Base-by-base conservation (phyloP, 1,140 invertebrate species). In the Anagrus nilaparvatae region DNA sequence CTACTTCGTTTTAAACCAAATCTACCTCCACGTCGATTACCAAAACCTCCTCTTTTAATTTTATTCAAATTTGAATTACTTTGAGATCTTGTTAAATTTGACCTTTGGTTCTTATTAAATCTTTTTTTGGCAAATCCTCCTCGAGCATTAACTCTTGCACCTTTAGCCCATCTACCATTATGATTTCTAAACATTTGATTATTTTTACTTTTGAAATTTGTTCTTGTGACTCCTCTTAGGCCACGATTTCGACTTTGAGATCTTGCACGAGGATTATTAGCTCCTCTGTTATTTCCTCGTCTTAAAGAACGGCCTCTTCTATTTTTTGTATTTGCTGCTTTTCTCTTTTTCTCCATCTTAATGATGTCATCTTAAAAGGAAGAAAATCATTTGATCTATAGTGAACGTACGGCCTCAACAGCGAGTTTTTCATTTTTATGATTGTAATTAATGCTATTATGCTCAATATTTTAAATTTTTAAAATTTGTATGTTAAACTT, bases 311-410 rank as follows among this genome's bases (percentile, higher is more conserved):
- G 43, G 19, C 42, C 49, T 8, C 20, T 35, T n/a, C 39, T 41
- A 12, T 23, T n/a, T 34, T 60, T 62, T 43, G 52, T 51, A 48
- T 50, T 58, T 17, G 43, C 47, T 3, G 43, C 35, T 43, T 65
- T 65, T 60, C 61, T 69, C 59, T 65, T 67, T 63, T 62, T 69
- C 49, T 65, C 63, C 63, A 69, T 59, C 55, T 65, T 67, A 56
- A 69, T 69, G 58, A 69, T 69, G 35, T 69, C 65, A 67, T 69
- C 65, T 68, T 69, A 63, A 69, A 68, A 66, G 53, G 50, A 65
- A 64, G 49, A 66, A 60, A 65, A 61, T 52, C n/a, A 50, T 27
- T 41, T 34, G 53, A 54, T 32, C 44, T 61, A 60, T 56, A 58
- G 51, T 62, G 50, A 62, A 51, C 54, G 46, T 59, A 58, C 50